A percentile compares a stretch with the other conserved stretches of the same genome.
Evolutionary conservation across 1,140 invertebrate species (phyloP).

Genomic region (Zaprionus capensis): DNA sequence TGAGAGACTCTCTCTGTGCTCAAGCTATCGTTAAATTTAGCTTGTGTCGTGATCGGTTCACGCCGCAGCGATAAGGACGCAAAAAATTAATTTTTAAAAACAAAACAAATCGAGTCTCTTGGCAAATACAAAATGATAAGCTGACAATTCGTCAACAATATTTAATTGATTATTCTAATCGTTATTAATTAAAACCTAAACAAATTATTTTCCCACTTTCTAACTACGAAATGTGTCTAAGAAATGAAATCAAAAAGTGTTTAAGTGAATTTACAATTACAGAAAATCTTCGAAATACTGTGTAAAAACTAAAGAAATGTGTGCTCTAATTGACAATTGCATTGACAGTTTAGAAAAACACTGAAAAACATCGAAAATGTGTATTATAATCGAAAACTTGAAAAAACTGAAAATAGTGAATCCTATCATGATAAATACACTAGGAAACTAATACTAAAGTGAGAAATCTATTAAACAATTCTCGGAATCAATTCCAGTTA

Average conservation of each 20-base stretch:
- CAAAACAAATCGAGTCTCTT: neutral
- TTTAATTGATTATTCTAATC: neutral
- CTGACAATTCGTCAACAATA: neutral
- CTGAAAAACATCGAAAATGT: too few species aligned
- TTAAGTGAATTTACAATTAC: neutral
- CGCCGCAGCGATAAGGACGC: conserved; percentile 28
- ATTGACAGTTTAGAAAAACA: neutral
- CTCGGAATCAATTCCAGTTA: too few species aligned
- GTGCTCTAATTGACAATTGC: too few species aligned
- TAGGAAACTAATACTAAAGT: neutral
- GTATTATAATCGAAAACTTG: neutral
- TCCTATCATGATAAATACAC: too few species aligned
- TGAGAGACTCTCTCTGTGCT: neutral
- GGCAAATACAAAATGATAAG: neutral
- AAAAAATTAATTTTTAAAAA: conserved; percentile 2
- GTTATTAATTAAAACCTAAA: neutral
- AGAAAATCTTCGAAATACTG: neutral
- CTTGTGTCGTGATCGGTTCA: conserved; percentile 14
- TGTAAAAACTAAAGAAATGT: neutral
- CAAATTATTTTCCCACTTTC: neutral
- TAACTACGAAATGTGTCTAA: too few species aligned
- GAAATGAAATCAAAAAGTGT: too few species aligned
- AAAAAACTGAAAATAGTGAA: neutral
- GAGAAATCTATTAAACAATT: neutral
- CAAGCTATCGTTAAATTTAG: neutral